Base-by-base conservation (phyloP, 2,113 vertebrate species). In the Sebastes schlegelii region DNA sequence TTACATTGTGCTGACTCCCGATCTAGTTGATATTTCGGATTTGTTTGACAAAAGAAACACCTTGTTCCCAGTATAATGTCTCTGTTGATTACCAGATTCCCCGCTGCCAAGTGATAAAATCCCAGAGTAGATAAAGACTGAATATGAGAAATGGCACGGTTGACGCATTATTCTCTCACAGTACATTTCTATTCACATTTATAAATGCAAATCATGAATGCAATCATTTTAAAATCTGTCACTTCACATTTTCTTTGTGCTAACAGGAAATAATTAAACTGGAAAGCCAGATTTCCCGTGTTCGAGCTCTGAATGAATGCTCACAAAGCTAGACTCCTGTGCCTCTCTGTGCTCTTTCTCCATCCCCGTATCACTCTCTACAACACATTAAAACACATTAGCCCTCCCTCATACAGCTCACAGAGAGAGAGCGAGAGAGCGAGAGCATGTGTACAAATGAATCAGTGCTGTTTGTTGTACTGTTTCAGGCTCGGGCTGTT, bases 41-140 rank as follows among this genome's bases (percentile, higher is more conserved):
- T 93, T 86, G 87, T 87, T 83, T 83, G 79, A 88, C 88, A 90
- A 92, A 91, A 87, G 88, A 90, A 92, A 79, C 74, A 77, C 87
- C 63, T 87, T 90, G 69, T 89, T 87, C 55, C 74, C 74, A 73
- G 81, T 66, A 66, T 86, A 67, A 81, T 86, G 74, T 88, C 76
- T 90, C 69, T 81, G 51, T 84, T 89, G 77, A 86, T 86, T 82
- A 80, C 83, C 63, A 83, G 79, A 26, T 77, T 83, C 69, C 54
- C 65, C 1, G 45, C 74, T 85, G 78, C 74, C 43, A 74, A 69
- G 80, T 63, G 85, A 91, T 91, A 88, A 93, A 89, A 95, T 94
- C 79, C 65, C n/a, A 12, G n/a, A 76, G 64, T 62, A 74, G 86
- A 91, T 91, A 90, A 82, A 46, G 80, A 65, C 67, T 2, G 40